Evolutionary conservation across 2,888 invertebrate species (phyloP), one percentile per base, ranked within the genome.

Genomic region (Pachliopta kotzebuea): DNA sequence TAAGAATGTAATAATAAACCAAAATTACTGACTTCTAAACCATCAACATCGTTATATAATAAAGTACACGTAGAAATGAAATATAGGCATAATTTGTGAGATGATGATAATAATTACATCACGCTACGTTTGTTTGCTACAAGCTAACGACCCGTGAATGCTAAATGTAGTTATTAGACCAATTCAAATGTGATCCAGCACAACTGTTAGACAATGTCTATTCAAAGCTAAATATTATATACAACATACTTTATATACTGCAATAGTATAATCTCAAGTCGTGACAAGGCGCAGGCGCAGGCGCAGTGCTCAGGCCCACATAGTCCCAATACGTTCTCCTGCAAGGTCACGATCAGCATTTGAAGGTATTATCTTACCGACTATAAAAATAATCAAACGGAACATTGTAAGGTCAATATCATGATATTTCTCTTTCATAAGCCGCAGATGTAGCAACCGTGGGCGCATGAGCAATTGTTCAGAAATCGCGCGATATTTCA

Each of bases 271-370:
- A 74, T 68, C 71, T 72, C 70, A 69, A 72, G 24, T 75, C 72
- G 73, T 74, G 74, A 68, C 70, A 71, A 72, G 71, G 67, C 68
- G 71, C 68, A 69, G 65, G 74, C 68, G 69, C 70, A 72, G 71
- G 67, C 68, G 71, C 68, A 69, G 65, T 68, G 66, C 66, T 63
- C 62, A 66, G 69, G 66, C 63, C 65, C 64, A 69, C 69, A 71
- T 68, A 71, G 68, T 57, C 67, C 68, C 71, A 70, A 72, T 74
- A 80, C 85, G 74, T 82, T 86, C 83, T 81, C 85, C 74, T 73
- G 66, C 69, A 88, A 88, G 87, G 87, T 87, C 85, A 86, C 77
- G 80, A 84, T 69, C 83, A 80, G 73, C 64, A 69, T 76, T 70
- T 76, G 74, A 75, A 31, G 18, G 65, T 56, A 26, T 23, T 55